Evolutionary conservation across 2,797 vertebrate genomes (phyloP), one percentile per base, ranked within the genome.

Genomic region (Ispidina lecontei): DNA sequence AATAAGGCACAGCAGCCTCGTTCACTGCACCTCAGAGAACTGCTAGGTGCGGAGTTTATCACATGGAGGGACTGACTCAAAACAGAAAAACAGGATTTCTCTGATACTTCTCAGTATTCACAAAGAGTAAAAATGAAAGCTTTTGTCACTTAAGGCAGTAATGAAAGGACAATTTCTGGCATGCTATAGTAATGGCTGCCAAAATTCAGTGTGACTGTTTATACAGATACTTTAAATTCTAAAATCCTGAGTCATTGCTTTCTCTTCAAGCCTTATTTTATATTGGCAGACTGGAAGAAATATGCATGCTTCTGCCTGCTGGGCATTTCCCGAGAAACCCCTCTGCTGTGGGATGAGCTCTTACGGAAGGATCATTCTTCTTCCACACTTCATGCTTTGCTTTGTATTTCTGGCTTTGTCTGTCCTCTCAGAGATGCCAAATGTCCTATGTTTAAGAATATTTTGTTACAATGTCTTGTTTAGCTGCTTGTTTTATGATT

Each of bases 1-100:
- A 1, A 1, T 6, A 6, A 13, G 58, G 37, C 70, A 5, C n/a
- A 1, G 69, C 51, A 20, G 56, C 46, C 49, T 0, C n/a, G 1
- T 10, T 0, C 16, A 1, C 23, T 4, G 43, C 43, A 0, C 58
- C 33, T 49, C 7, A 51, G 18, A 10, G 18, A 52, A 20, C 47
- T 22, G 35, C 15, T 11, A n/a, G 19, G 1, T 26, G 46, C 2
- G 0, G 12, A 4, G 26, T 20, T 55, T 44, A 8, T 20, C 49
- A 2, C 52, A 3, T 8, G 18, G 18, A 72, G 82, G 18, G 37
- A 16, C 43, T 29, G 19, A 26, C 23, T 59, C 56, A 7, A 11
- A 86, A 29, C 59, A 47, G 55, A 64, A 59, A 59, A 68, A 4
- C 43, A 18, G 29, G 22, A 17, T 52, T 80, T 59, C 64, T 79